phyloP scores from a whole-genome alignment of 2,113 vertebrate genomes.

The Fukomys damarensis region DNA sequence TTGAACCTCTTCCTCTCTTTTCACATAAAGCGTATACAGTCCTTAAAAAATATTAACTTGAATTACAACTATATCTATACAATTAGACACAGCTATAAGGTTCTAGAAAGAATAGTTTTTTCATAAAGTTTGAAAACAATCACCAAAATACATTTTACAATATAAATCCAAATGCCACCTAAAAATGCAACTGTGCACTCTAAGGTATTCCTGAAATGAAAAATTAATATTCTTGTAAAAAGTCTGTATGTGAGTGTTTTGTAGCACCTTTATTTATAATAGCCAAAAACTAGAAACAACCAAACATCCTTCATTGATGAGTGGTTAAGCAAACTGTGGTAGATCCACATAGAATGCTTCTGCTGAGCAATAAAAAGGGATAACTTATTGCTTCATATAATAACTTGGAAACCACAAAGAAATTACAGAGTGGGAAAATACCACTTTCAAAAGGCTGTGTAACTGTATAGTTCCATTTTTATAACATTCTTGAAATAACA shows the following conservation, averaged over 20 bases:
- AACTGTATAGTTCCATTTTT: background rate
- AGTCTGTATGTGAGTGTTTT: background rate
- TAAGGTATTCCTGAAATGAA: slow-evolving; percentile 13
- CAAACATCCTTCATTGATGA: slow-evolving; percentile 9
- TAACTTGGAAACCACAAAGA: slow-evolving; percentile 35
- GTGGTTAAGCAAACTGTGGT: background rate
- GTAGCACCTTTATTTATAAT: background rate
- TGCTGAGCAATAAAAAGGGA: background rate
- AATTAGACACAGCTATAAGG: slow-evolving; percentile 27
- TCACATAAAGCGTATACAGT: background rate
- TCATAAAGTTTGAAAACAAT: background rate
- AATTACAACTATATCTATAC: background rate
- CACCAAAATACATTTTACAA: slow-evolving; percentile 49
- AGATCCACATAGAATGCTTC: background rate
- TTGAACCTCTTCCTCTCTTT: slow-evolving; percentile 44
- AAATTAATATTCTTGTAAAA: background rate
- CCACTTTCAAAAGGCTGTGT: background rate
- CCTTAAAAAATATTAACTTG: slow-evolving; percentile 19
- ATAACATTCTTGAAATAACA: background rate
- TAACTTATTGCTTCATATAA: background rate
- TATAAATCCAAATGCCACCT: background rate
- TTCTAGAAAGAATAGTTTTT: background rate
- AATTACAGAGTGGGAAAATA: slow-evolving; percentile 51
- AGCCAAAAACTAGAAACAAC: background rate
- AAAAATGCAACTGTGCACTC: background rate